Evolutionary conservation across 1,140 invertebrate species (phyloP).

Genomic region (Teleopsis dalmanni): DNA sequence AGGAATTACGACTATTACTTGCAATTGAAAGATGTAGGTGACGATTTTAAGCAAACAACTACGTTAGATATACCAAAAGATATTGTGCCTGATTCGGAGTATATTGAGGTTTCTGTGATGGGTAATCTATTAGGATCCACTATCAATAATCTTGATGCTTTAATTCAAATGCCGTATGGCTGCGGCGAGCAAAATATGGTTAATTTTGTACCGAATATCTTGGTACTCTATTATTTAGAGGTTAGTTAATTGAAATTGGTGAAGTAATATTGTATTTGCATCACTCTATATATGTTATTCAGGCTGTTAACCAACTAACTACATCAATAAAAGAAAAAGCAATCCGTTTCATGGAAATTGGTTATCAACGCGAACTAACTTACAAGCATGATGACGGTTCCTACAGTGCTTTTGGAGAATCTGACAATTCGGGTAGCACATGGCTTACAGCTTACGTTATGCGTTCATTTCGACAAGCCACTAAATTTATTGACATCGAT

Average conservation of each 20-base stretch:
- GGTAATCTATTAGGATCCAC: slow-evolving; percentile 69
- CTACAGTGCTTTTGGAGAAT: slow-evolving; percentile 82
- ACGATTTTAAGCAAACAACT: slow-evolving; percentile 52
- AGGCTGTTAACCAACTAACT: slow-evolving; percentile 17
- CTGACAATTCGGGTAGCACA: slow-evolving; percentile 63
- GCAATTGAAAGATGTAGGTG: background rate
- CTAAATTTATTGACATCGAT: slow-evolving; percentile 71
- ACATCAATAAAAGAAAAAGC: slow-evolving; percentile 59
- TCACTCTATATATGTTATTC: background rate
- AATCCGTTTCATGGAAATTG: slow-evolving; percentile 68
- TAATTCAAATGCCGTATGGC: slow-evolving; percentile 77
- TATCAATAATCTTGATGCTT: slow-evolving; percentile 63
- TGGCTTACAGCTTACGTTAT: slow-evolving; percentile 94
- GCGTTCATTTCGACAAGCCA: slow-evolving; percentile 76
- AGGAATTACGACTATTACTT: background rate
- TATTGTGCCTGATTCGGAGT: slow-evolving; percentile 60
- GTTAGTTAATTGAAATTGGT: slow-evolving; percentile 3
- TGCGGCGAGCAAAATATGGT: slow-evolving; percentile 95
- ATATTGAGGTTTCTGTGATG: slow-evolving; percentile 63
- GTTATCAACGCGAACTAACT: slow-evolving; percentile 89
- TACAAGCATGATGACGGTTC: slow-evolving; percentile 85
- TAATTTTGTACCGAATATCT: slow-evolving; percentile 83
- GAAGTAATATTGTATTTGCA: background rate
- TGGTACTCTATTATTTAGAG: slow-evolving; percentile 70
- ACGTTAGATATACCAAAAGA: slow-evolving; percentile 63